Evolutionary conservation across 2,113 vertebrate species (phyloP).

Genomic region (Coracopsis vasa): DNA sequence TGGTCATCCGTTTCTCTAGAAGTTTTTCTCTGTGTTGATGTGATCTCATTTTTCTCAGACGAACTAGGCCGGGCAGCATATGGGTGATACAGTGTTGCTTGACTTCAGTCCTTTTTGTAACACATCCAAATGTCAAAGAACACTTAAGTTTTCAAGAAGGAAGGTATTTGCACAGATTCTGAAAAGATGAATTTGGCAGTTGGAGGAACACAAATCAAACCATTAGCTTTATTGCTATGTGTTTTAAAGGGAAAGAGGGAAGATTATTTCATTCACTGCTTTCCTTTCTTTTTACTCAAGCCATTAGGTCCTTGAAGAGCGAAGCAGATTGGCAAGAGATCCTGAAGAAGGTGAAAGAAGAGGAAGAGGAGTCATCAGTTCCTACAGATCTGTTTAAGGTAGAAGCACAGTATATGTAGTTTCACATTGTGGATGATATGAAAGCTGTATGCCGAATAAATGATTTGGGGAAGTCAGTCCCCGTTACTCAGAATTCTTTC

Average conservation of each 20-base stretch:
- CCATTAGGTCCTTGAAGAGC: conserved; percentile 81
- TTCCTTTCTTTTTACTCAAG: conserved; percentile 69
- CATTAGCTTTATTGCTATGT: not conserved
- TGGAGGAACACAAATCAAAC: not conserved
- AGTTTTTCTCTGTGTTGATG: not conserved
- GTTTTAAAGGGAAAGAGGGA: not conserved
- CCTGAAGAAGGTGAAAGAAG: conserved; percentile 79
- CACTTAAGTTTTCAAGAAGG: not conserved
- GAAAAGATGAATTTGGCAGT: not conserved
- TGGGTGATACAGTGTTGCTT: not conserved
- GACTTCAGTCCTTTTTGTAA: not conserved
- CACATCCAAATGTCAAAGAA: not conserved
- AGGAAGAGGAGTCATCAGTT: conserved; percentile 84
- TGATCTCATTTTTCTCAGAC: not conserved
- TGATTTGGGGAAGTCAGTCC: not conserved
- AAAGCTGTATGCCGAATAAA: not conserved
- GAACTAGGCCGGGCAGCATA: not conserved
- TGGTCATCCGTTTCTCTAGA: not conserved
- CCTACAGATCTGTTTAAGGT: conserved; percentile 91
- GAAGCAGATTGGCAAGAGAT: conserved; percentile 90
- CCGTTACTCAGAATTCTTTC: not conserved
- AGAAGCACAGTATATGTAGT: not conserved
- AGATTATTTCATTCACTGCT: not conserved
- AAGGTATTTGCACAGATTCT: not conserved
- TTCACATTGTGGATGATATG: not conserved